Conservation (phyloP, 2,797 vertebrate species). For the Channa striata region DNA sequence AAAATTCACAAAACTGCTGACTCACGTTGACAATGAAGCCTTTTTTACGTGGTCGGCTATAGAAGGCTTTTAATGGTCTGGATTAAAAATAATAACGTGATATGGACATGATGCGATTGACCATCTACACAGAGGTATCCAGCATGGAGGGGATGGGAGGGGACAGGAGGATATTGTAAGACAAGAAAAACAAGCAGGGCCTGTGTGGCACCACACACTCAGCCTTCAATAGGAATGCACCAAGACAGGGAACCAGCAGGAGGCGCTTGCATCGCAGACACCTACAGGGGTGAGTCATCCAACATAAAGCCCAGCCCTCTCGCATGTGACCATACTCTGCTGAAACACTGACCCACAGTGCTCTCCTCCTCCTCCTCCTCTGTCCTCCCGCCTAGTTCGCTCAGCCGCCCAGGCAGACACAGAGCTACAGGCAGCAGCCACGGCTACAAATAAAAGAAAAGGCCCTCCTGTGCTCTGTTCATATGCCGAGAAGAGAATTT, state of each 20-base stretch:
- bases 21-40: slow-evolving; percentile 50
- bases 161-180: slow-evolving; percentile 24
- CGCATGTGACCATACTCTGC: slow-evolving; percentile 70
- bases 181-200: slow-evolving; percentile 55
- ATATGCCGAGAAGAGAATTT: slow-evolving; percentile 29
- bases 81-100: slow-evolving; percentile 17
- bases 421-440: slow-evolving; percentile 25
- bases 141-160: slow-evolving; percentile 7
- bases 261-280: slow-evolving; percentile 47
- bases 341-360: slow-evolving; percentile 76
- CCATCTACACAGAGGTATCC: slow-evolving; percentile 23
- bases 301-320: slow-evolving; percentile 58
- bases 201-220: slow-evolving; percentile 16
- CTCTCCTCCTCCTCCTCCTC: slow-evolving; percentile 10
- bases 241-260: slow-evolving; percentile 55
- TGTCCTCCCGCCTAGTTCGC: not conserved
- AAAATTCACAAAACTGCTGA: slow-evolving; percentile 58
- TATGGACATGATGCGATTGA: slow-evolving; percentile 17
- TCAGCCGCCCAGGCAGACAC: slow-evolving; percentile 23
- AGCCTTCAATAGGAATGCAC: slow-evolving; percentile 24
- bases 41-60: slow-evolving; percentile 12
- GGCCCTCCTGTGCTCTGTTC: slow-evolving; percentile 21
- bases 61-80: slow-evolving; percentile 5
- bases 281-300: slow-evolving; percentile 70
- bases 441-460: slow-evolving; percentile 28